Evolutionary conservation across 2,797 vertebrate species (phyloP), one percentile per base, ranked within the genome.

Genomic region (Falco berigora): DNA sequence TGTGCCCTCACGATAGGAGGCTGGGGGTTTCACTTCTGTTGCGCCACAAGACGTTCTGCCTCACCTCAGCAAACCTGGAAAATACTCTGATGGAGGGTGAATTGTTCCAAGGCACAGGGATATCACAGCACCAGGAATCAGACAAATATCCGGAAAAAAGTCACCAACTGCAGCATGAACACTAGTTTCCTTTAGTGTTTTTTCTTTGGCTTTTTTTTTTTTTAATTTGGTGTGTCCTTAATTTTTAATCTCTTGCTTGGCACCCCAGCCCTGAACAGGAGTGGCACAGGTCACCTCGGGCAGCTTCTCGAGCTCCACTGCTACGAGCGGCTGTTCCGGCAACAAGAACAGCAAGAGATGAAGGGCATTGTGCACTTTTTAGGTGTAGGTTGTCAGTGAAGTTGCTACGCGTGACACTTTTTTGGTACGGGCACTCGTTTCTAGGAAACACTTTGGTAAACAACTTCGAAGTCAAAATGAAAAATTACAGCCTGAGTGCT

Each of bases 361-460:
- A 81, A 87, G 83, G 77, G 64, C 56, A 61, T 1, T 74, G 83
- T 67, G 93, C 83, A n/a, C 83, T 87, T 92, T 82, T 71, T 72
- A 34, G 88, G 79, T 4, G 7, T n/a, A n/a, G 93, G 92, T 56
- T 97, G 88, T 88, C 79, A 86, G 59, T 1, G 0, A 76, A 40
- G 61, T 36, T 71, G 78, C 75, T 91, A 72, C 7, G 40, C 25
- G 10, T 90, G 95, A 94, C 62, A 56, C 58, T 36, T 81, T 95
- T 94, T 72, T 40, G 42, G 84, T 88, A 49, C 7, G 10, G 86
- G 69, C 88, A 59, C 47, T 80, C 27, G 88, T 97, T 95, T 92
- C 96, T 74, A 96, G 93, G 97, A 90, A 96, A 97, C 97, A 82
- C 92, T 93, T 85, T 66, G 88, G 93, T 95, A 97, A 97, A 97